Conservation (phyloP, 2,113 vertebrate genomes). For the Lates calcarifer region DNA sequence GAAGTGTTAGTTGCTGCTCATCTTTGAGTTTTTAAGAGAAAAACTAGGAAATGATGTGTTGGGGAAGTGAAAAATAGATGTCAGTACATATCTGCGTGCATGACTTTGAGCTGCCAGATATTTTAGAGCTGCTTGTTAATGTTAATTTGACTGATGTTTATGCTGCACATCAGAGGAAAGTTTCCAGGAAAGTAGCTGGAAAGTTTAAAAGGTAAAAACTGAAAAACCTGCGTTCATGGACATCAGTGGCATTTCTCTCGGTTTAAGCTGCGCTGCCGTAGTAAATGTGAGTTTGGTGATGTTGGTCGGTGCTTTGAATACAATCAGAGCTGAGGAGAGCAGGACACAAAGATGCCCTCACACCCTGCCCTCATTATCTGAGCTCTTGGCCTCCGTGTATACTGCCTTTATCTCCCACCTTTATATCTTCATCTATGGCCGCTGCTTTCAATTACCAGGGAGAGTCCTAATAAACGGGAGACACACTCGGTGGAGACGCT, state of each 20-base stretch:
- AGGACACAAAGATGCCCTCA: neutral
- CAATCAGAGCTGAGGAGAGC: slow-evolving; percentile 31
- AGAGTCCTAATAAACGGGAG: slow-evolving; percentile 45
- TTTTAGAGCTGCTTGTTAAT: too few relatives aligned
- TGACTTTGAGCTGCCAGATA: too few relatives aligned
- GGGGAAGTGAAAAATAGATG: too few relatives aligned
- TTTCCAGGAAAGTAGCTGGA: too few relatives aligned
- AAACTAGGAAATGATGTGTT: too few relatives aligned
- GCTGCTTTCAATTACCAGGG: slow-evolving; percentile 34
- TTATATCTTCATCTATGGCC: slow-evolving; percentile 34
- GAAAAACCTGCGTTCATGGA: neutral
- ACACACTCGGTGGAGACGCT: neutral
- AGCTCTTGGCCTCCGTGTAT: neutral
- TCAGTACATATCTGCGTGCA: too few relatives aligned
- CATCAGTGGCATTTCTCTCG: neutral
- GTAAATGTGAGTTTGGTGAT: neutral
- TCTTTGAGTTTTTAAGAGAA: too few relatives aligned
- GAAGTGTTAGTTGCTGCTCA: too few relatives aligned
- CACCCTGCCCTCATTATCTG: slow-evolving; percentile 46
- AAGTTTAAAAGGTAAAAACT: too few relatives aligned
- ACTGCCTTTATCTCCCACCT: slow-evolving; percentile 21
- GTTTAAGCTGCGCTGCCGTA: neutral
- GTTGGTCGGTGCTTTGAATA: neutral
- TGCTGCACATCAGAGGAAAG: too few relatives aligned
- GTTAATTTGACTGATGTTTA: too few relatives aligned